Evolutionary conservation across 2,797 vertebrate species (phyloP), one percentile per base, ranked within the genome.

Genomic region (Anas georgica): DNA sequence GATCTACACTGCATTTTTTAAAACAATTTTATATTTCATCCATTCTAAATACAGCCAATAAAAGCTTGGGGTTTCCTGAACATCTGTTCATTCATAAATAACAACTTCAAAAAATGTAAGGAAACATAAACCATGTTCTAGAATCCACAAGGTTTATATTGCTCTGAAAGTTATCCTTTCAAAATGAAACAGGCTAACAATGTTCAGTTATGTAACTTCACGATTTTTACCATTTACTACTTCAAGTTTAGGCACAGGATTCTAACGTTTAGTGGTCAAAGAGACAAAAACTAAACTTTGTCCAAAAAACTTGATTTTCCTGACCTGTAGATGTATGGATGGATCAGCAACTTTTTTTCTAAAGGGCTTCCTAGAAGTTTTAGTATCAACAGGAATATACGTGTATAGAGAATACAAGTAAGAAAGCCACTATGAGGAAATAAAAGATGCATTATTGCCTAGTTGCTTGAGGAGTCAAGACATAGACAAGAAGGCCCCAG

Each of bases 51-150:
- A 85, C 1, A 1, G 82, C 86, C 93, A 95, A 70, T 43, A 86
- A 86, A 95, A 95, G 63, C 60, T 56, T 87, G 62, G 31, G 33
- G 73, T 92, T 95, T 95, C 87, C 81, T 85, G 85, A 90, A 92
- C 92, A 95, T 91, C 78, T 95, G 88, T 70, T 68, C 72, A 46
- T 73, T 93, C 75, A 90, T 70, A 95, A 95, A 95, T 56, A 70
- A 43, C 48, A 79, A 78, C 25, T 67, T 80, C 10, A 86, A 82
- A 86, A 73, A 73, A 67, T 1, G 21, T 50, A 83, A 72, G 26
- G 52, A 77, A 90, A 92, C 74, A 78, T 59, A 85, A 94, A 90
- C 48, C 26, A 41, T 64, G 43, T 59, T 87, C 60, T 81, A 87
- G 25, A 89, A 79, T 83, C 77, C 43, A 68, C 76, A 81, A 50